Conservation (phyloP, 2,797 vertebrate species). For the Pangasius larnaudii region DNA sequence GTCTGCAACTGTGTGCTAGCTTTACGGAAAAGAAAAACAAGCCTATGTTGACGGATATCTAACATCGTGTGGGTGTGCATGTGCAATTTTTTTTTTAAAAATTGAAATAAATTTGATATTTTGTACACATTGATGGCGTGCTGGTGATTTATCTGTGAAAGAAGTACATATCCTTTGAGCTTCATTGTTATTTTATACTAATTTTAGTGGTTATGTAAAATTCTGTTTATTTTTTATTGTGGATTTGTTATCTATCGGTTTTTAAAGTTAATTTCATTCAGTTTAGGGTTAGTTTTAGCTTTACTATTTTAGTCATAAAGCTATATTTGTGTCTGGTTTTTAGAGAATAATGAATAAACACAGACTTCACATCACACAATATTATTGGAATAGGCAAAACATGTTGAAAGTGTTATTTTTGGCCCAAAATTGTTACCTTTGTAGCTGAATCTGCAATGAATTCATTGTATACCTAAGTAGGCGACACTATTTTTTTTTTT, state of each 20-base stretch:
- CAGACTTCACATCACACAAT: neutral
- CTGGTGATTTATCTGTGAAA: conserved; percentile 3
- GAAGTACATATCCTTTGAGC: too few relatives aligned
- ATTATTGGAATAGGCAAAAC: neutral
- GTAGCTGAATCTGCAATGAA: neutral
- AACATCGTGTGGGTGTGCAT: conserved; percentile 94
- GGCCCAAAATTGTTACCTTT: neutral
- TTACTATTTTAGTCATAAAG: neutral
- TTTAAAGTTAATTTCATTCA: neutral
- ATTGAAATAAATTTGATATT: conserved; percentile 98
- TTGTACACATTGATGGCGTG: conserved; percentile 75
- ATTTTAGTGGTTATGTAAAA: neutral
- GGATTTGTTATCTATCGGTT: neutral
- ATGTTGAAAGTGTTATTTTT: neutral
- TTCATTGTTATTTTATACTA: neutral
- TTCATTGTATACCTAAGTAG: neutral
- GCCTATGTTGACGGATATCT: conserved; percentile 88
- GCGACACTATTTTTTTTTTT: neutral
- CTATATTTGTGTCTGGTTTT: neutral
- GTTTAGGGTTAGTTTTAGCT: neutral
- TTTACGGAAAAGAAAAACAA: conserved; percentile 82
- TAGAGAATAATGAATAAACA: neutral
- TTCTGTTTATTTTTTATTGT: neutral
- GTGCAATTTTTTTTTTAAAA: conserved; percentile 77
- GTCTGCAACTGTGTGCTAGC: conserved; percentile 88